phyloP scores from a whole-genome alignment of 2,113 vertebrate species.

The Trematocara variabile region DNA sequence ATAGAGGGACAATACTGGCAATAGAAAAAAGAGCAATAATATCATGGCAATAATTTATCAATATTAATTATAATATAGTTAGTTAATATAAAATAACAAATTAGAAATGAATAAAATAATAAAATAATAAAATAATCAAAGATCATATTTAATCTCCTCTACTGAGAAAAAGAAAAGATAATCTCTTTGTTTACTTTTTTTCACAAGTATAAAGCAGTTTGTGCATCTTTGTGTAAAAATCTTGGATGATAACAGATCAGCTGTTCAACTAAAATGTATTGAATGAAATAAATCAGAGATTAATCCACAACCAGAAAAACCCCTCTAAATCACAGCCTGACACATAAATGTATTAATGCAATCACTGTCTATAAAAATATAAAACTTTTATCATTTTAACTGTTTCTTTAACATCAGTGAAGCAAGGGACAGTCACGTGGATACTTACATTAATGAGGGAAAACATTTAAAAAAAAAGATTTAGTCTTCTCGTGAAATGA shows the following conservation, averaged over 20 bases:
- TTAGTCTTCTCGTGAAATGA: neutral
- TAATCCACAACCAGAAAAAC: accelerated
- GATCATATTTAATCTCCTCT: neutral
- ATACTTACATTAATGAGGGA: neutral
- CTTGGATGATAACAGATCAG: neutral
- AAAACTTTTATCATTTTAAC: neutral
- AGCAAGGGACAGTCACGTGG: neutral
- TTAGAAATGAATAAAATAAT: neutral
- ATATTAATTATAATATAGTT: neutral
- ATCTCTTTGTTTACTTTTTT: neutral
- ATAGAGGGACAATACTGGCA: neutral
- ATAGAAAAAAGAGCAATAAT: neutral
- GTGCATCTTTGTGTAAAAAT: neutral
- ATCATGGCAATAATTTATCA: neutral
- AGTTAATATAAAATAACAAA: neutral
- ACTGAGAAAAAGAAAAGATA: neutral
- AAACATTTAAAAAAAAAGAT: neutral
- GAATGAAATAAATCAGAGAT: neutral
- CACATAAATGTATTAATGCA: neutral
- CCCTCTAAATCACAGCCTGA: neutral
- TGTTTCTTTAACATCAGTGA: neutral
- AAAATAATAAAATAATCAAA: neutral
- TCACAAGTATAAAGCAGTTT: neutral
- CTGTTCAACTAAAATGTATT: neutral
- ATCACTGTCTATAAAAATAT: neutral